Evolutionary conservation across 2,888 invertebrate species (phyloP), one percentile per base, ranked within the genome.

Genomic region (Sarcophaga caerulescens): DNA sequence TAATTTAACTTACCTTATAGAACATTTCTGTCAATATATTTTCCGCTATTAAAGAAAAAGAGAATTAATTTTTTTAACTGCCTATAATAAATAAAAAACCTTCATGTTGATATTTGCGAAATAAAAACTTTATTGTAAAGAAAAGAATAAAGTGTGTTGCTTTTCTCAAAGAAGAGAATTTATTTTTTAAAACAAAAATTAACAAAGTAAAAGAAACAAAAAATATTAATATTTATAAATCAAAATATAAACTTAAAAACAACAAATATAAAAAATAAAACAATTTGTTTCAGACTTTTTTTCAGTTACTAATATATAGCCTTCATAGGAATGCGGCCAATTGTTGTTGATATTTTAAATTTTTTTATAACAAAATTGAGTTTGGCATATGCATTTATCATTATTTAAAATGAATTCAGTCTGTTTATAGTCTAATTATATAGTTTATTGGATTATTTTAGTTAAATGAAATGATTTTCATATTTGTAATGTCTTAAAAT

Each of bases 191-290:
- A 81, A 82, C 25, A 65, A 74, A 63, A 25, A n/a, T 62, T 70
- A 85, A 78, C 68, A 81, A 85, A 85, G 57, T 81, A 78, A 81
- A 76, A 77, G 35, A 82, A 83, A 57, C 21, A 69, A 62, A 76
- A 63, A 57, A 76, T 70, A 60, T 79, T 60, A 74, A 79, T 71
- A 69, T 68, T 44, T 52, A 14, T 52, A 77, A 68, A 81, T 17
- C 52, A 81, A 74, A 83, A 71, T 19, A 85, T 75, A 83, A 83
- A 85, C 75, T 79, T 78, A 81, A 82, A 85, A 85, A 62, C 79
- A 82, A 79, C 35, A 81, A 70, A 62, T 71, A 14, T 75, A 62
- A 66, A 75, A 74, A 74, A 78, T 19, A 75, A 75, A 45, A 63
- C 60, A 66, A 73, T 73, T 45, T 60, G 4, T 60, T 35, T 76